Conservation (phyloP, 2,888 invertebrate genomes). For the Polymixis flavicincta region DNA sequence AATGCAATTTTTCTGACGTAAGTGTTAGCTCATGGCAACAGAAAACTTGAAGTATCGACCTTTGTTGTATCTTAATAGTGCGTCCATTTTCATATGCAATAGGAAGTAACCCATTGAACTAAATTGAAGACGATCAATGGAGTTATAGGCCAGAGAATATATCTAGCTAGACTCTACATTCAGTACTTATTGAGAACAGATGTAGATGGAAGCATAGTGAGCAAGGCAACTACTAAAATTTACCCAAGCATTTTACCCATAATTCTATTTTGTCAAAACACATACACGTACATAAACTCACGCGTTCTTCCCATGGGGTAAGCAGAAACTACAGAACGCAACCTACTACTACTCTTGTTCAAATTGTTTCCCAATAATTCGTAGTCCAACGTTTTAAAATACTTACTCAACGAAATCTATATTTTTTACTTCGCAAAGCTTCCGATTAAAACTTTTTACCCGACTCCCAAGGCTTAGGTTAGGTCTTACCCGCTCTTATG, state of each 20-base stretch:
- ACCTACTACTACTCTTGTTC: not conserved
- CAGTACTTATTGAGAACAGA: not conserved
- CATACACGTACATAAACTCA: too few relatives aligned
- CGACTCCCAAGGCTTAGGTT: too few relatives aligned
- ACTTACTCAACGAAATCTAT: not conserved
- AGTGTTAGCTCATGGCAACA: conserved; percentile 19
- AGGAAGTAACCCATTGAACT: conserved; percentile 80
- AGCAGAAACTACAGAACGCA: too few relatives aligned
- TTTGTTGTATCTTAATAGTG: conserved; percentile 11
- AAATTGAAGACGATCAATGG: conserved; percentile 79
- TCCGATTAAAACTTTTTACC: not conserved
- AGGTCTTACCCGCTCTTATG: too few relatives aligned
- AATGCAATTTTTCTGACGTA: not conserved
- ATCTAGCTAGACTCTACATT: not conserved
- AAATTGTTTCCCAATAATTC: not conserved
- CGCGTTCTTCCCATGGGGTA: too few relatives aligned
- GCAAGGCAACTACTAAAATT: too few relatives aligned
- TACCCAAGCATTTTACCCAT: too few relatives aligned
- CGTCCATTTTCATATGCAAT: conserved; percentile 43
- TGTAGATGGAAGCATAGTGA: not conserved
- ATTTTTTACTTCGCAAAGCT: too few relatives aligned
- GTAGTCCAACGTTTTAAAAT: not conserved
- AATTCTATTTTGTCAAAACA: too few relatives aligned
- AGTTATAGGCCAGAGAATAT: conserved; percentile 18
- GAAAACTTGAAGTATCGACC: not conserved